Base-by-base conservation (phyloP, 2,113 vertebrate species). In the Genyomyrus donnyi region DNA sequence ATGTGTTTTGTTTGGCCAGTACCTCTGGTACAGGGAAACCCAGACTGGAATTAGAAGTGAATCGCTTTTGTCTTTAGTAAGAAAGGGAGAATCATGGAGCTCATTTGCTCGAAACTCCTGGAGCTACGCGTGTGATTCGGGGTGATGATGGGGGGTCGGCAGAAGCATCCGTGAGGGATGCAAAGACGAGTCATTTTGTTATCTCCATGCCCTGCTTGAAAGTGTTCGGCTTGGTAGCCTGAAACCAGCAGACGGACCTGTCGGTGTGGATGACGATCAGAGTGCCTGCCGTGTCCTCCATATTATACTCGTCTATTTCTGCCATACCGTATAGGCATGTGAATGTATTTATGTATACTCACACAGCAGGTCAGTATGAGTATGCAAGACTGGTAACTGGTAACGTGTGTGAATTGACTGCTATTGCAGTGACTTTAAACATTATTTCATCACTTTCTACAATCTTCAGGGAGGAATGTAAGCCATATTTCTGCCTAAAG, bases 1-100 rank as follows among this genome's bases (percentile, higher is more conserved):
- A 91, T 91, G 91, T 86, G 91, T 91, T 91, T 90, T 90, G 90
- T 89, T 52, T 88, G 88, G 89, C 90, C 86, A 90, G 88, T 90
- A 62, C 45, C 89, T 80, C 91, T 91, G 86, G 58, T 91, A 86
- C 50, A 49, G 45, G 86, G 89, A 50, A 91, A 88, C 83, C 56
- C 88, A 90, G 87, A 85, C 86, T 27, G 84, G 84, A 90, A 91
- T 91, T 89, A 86, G 89, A 87, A 56, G 88, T 89, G 80, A 89
- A 45, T 19, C 74, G 85, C 90, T 88, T 70, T 88, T 90, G 58
- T 45, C 19, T 13, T 39, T 46, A 50, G 49, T 39, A 45, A 35
- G 49, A 50, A 83, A 35, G 42, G 35, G 89, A 70, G 83, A 66
- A 4, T 74, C 15, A 19, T 48, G n/a, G 13, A 31, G 13, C 19